Conservation (phyloP, 2,888 invertebrate species). For the Drosophila gaucha region DNA sequence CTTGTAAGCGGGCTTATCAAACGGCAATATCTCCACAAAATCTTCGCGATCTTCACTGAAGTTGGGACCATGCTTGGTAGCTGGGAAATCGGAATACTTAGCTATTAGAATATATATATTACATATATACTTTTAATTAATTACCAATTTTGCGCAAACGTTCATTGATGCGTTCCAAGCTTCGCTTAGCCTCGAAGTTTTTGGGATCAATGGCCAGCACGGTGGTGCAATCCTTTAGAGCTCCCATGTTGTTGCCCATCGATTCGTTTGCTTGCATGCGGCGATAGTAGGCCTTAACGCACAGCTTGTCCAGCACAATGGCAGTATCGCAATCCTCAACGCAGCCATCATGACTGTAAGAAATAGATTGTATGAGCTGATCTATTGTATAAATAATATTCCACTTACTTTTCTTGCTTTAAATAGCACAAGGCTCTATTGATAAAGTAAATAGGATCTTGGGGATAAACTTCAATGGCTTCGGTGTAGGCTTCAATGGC, state of each 20-base stretch:
- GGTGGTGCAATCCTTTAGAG: constrained; percentile 89
- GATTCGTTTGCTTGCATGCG: constrained; percentile 91
- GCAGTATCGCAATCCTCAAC: constrained; percentile 92
- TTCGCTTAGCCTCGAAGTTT: constrained; percentile 88
- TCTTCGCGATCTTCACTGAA: constrained; percentile 68
- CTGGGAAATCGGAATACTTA: constrained; percentile 20
- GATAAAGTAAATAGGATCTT: constrained; percentile 92
- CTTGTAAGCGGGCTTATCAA: constrained; percentile 79
- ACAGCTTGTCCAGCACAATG: constrained; percentile 90
- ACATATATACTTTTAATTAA: not conserved
- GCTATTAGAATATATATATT: not conserved
- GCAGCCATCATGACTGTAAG: constrained; percentile 72
- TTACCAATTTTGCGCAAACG: constrained; percentile 75
- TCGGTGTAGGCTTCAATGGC: constrained; percentile 94
- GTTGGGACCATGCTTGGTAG: constrained; percentile 71
- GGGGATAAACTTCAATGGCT: constrained; percentile 93
- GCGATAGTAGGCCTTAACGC: constrained; percentile 93
- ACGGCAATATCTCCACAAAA: constrained; percentile 74
- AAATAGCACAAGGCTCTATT: constrained; percentile 95
- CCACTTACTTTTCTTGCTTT: constrained; percentile 90
- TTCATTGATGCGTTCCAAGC: constrained; percentile 81
- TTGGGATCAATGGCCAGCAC: constrained; percentile 92
- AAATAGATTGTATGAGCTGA: not conserved
- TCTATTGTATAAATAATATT: too few relatives aligned
- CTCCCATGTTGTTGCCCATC: constrained; percentile 89